Base-by-base conservation (phyloP, 64 coral and sea anemone species). In the Porites lutea region DNA sequence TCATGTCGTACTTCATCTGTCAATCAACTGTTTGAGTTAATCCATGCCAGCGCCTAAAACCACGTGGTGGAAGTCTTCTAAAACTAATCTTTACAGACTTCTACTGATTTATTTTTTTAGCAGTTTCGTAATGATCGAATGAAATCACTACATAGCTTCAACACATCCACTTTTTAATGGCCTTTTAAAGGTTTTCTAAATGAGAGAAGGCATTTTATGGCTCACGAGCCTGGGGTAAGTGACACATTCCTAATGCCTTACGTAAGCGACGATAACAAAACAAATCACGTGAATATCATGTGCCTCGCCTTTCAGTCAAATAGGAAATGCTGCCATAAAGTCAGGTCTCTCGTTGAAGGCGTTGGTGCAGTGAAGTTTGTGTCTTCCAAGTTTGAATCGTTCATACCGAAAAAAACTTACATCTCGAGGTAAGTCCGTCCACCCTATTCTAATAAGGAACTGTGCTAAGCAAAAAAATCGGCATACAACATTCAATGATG, bases 11-110 rank as follows among this genome's bases (percentile, higher is more conserved):
- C 27, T 37, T 37, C 19, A 52, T 50, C 73, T 76, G 73, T 76
- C 73, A 76, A 76, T 76, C 71, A 73, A 27, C 5, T 70, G n/a
- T 70, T 57, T 70, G 66, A 70, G 66, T 4, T 23, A 70, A 70
- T 70, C 66, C 66, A 70, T 23, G 66, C 54, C 54, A 1, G 12
- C 54, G 54, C 4, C 2, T 57, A 57, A 7, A 4, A 5, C 19
- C 66, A 21, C 66, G 66, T 23, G 20, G 66, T 21, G 27, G 27
- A 37, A 37, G 27, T 37, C 27, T 37, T 37, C 0, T 8, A 4
- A 2, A n/a, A 4, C 66, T 9, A 21, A 21, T 5, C 16, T 69
- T 21, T 20, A 70, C 6, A 37, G 27, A 37, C 27, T 57, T 57
- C 54, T 6, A 57, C 54, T 7, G 12, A 57, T 57, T 1, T 9